Base-by-base conservation (phyloP, 2,797 vertebrate genomes). In the Furcifer pardalis region DNA sequence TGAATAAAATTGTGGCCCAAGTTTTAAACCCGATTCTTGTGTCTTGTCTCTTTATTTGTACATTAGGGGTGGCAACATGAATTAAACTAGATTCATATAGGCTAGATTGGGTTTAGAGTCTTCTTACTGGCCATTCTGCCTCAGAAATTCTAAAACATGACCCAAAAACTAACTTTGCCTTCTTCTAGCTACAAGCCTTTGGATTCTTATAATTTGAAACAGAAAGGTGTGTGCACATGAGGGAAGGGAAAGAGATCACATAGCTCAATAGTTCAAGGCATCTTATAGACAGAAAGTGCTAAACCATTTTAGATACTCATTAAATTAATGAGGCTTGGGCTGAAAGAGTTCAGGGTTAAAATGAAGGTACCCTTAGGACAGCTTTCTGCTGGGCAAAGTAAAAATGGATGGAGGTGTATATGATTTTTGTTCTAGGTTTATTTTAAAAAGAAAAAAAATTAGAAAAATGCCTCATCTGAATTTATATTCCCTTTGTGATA, bases 401-500 rank as follows among this genome's bases (percentile, higher is more conserved):
- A 88, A 94, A 92, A 79, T 25, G 88, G 82, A 91, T 92, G 40
- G 77, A 87, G 30, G 81, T 89, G 17, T 88, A 23, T 88, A 23
- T 88, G 93, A 93, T 91, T 91, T 91, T 84, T 90, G 83, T 81
- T 86, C 85, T 77, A 69, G 37, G 23, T 85, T 77, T 87, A 60
- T 74, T 87, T 60, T 37, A 59, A 69, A 90, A 91, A 90, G 77
- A 87, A 86, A 92, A n/a, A 94, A 94, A 86, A 90, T 94, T 92
- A 89, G 86, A 94, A 82, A 92, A 87, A 87, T 92, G 82, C 92
- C 71, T 89, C 46, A 91, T 86, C 94, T 94, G 89, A 95, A 94
- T 94, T 94, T 95, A 94, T 95, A 93, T 92, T 95, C 90, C 94
- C 94, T 93, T 91, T 94, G 95, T 94, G 94, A 89, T 94, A 85